A percentile compares a stretch with the other conserved stretches of the same genome.
phyloP scores from a whole-genome alignment of 2,113 vertebrate genomes.

The Callipepla californica region DNA sequence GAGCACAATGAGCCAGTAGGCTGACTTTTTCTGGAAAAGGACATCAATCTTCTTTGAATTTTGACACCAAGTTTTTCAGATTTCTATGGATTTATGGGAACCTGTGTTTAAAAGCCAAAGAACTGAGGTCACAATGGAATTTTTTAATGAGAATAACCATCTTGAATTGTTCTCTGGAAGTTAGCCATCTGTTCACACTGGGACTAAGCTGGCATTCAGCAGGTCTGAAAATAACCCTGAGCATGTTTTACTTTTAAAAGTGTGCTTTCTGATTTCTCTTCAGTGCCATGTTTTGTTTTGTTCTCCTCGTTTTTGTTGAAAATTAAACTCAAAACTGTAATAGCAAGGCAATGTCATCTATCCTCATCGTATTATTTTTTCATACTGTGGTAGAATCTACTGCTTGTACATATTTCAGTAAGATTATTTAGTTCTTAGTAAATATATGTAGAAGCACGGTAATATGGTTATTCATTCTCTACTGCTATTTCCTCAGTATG shows the following conservation, averaged over 20 bases:
- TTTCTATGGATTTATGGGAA: background rate
- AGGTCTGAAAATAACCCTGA: background rate
- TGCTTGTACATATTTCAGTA: background rate
- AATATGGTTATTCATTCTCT: background rate
- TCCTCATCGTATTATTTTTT: conserved; percentile 8
- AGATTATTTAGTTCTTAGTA: background rate
- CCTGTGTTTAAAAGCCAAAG: background rate
- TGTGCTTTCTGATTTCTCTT: background rate
- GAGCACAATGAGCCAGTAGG: background rate
- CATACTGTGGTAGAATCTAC: background rate
- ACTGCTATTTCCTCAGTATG: background rate
- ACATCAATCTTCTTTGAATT: background rate
- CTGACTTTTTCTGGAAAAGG: background rate
- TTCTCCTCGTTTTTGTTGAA: background rate
- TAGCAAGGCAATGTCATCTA: background rate
- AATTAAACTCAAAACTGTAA: background rate
- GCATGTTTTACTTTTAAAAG: background rate
- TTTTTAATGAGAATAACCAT: background rate
- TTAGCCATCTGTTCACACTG: background rate
- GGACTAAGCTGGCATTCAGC: background rate
- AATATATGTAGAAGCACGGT: background rate
- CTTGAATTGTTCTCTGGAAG: background rate
- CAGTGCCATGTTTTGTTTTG: background rate
- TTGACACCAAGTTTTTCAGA: background rate
- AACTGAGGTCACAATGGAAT: background rate